A percentile compares a stretch with the other conserved stretches of the same genome.
Evolutionary conservation across 2,113 vertebrate species (phyloP).

Genomic region (Sphyrna mokarran): DNA sequence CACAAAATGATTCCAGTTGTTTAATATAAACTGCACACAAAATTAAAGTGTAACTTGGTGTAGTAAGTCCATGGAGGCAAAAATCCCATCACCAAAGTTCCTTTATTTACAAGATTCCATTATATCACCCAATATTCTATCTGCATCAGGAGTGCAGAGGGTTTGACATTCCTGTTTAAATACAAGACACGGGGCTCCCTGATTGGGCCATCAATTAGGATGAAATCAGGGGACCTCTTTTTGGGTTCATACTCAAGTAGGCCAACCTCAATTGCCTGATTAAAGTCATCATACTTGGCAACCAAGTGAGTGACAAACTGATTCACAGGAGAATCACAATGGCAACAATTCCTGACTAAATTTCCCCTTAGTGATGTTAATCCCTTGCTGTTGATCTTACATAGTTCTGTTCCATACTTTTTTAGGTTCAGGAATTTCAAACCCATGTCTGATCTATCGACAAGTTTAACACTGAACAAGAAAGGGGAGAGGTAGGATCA

Average conservation of each 20-base stretch:
- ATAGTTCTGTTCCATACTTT: background rate
- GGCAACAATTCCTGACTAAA: background rate
- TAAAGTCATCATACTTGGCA: background rate
- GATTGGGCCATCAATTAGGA: no score
- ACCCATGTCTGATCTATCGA: background rate
- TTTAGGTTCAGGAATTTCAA: background rate
- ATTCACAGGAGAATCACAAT: background rate
- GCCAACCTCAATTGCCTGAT: no score
- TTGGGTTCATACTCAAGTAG: no score
- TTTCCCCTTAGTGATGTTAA: background rate
- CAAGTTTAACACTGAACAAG: background rate
- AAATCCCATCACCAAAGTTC: no score
- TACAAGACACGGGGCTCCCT: no score
- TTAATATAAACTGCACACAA: constrained; percentile 6
- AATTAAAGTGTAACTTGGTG: background rate
- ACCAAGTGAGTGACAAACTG: background rate
- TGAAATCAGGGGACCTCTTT: no score
- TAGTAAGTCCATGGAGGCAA: no score
- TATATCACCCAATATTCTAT: no score
- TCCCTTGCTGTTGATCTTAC: background rate
- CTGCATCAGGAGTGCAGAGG: no score
- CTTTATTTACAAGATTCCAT: no score
- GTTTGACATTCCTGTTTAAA: no score
- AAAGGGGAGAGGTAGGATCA: background rate
- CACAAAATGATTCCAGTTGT: background rate